A percentile compares a stretch with the other conserved stretches of the same genome.
phyloP scores from a whole-genome alignment of 2,888 invertebrate genomes.

The Oligia strigilis region DNA sequence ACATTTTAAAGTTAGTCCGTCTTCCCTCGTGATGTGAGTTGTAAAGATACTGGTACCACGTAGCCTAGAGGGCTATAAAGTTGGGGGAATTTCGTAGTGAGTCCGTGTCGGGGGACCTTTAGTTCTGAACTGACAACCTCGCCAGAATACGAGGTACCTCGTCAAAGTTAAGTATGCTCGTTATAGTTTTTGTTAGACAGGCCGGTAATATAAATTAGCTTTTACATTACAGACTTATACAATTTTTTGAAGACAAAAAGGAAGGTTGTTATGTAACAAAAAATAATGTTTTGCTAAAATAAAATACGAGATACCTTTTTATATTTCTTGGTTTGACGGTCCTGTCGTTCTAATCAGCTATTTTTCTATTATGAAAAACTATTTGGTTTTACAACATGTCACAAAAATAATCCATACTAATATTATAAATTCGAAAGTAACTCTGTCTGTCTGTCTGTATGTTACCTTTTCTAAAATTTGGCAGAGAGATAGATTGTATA shows the following conservation, averaged over 20 bases:
- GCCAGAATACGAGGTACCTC: slow-evolving; percentile 44
- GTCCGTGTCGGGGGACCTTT: slow-evolving; percentile 54
- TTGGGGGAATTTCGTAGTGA: slow-evolving; percentile 59
- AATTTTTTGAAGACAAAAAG: neutral
- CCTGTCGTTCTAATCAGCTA: neutral
- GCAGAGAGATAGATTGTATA: too few species aligned
- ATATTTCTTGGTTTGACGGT: neutral
- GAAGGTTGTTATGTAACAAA: neutral
- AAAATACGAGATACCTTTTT: neutral
- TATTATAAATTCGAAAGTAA: too few species aligned
- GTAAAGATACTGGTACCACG: slow-evolving; percentile 58
- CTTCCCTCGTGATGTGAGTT: slow-evolving; percentile 51
- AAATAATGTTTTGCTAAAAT: neutral
- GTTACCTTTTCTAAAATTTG: too few species aligned
- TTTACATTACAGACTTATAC: neutral
- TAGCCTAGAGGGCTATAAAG: slow-evolving; percentile 61
- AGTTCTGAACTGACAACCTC: slow-evolving; percentile 63
- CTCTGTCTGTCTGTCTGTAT: too few species aligned
- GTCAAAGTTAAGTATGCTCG: slow-evolving; percentile 34
- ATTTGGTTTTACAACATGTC: neutral
- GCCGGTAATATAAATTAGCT: slow-evolving; percentile 25
- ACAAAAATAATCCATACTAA: neutral
- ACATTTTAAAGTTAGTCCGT: slow-evolving; percentile 52
- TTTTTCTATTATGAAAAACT: neutral
- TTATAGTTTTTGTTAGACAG: slow-evolving; percentile 35